A percentile compares a stretch with the other conserved stretches of the same genome.
Conservation (phyloP, 2,113 vertebrate species). For the Corynorhinus townsendii region DNA sequence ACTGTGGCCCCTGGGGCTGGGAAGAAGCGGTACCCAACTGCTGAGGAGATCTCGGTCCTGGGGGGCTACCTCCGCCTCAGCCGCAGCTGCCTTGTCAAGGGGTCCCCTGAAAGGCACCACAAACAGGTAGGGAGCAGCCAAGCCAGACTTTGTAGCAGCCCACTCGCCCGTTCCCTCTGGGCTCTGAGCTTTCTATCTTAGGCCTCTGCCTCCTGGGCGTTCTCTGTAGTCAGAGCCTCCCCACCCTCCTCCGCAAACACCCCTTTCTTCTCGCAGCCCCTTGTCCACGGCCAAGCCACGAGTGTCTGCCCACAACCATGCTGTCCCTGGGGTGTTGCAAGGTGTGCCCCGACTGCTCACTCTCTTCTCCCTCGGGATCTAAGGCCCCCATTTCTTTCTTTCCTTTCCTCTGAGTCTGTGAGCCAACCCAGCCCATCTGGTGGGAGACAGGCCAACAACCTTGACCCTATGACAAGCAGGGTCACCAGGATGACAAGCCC, state of each 20-base stretch:
- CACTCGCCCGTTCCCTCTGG: neutral
- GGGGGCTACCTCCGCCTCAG: constrained; percentile 90
- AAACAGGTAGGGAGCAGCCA: constrained; percentile 83
- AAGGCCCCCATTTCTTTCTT: neutral
- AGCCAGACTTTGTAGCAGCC: neutral
- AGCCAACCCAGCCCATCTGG: neutral
- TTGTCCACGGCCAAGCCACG: constrained; percentile 6
- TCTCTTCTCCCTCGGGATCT: neutral
- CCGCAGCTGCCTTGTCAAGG: constrained; percentile 88
- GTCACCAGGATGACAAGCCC: neutral
- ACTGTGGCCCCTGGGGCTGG: neutral
- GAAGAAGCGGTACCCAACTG: constrained; percentile 90
- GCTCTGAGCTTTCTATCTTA: neutral
- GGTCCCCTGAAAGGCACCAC: constrained; percentile 74
- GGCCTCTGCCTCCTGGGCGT: neutral
- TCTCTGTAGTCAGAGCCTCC: neutral
- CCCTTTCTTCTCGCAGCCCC: neutral
- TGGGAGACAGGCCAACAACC: neutral
- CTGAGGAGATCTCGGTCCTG: constrained; percentile 91
- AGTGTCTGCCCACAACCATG: neutral
- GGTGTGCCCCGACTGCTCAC: constrained; percentile 12
- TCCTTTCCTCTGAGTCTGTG: neutral
- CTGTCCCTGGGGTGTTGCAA: constrained; percentile 15
- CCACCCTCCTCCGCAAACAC: constrained; percentile 21
- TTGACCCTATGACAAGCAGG: neutral